Evolutionary conservation across 2,113 vertebrate genomes (phyloP), one percentile per base, ranked within the genome.

Genomic region (Carollia perspicillata): DNA sequence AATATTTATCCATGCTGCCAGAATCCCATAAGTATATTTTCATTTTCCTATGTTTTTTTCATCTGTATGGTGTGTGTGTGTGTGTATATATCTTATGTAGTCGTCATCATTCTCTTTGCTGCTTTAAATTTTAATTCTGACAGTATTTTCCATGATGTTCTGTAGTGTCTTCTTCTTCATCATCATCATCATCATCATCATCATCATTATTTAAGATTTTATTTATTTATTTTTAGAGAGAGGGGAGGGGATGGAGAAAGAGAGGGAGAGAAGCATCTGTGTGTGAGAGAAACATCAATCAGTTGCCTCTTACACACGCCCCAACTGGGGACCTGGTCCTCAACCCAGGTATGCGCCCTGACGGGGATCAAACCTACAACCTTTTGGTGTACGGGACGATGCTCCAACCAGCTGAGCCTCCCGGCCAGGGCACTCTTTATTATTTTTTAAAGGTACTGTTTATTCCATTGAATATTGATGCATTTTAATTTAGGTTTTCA

Each of bases 61-160:
- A n/a, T 93, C 49, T 89, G 35, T 53, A 28, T 77, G 37, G 17
- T 47, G 6, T 74, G 42, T 72, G 12, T 17, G 40, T 85, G 8
- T 89, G 26, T 51, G 33, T 84, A 16, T 60, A 20, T 89, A 47
- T 90, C 68, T 85, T 89, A 66, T 37, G 28, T 51, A 49, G 49
- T 47, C 14, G 40, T 66, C 7, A 11, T 68, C 40, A 44, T 89
- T 89, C 40, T 89, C 17, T 84, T 72, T 84, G 11, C 37, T 68
- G 71, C 33, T 92, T 94, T 95, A 72, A 79, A 63, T 80, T 84
- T 79, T 84, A 75, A 68, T 75, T 72, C 84, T 80, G 71, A 23
- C 55, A 90, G 1, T 86, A 71, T 84, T 60, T 96, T 83, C 65
- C 14, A n/a, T 95, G 53, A 60, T 79, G 30, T 2, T 63, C 72